phyloP scores from a whole-genome alignment of 2,797 vertebrate species.

The Tangara arthus region DNA sequence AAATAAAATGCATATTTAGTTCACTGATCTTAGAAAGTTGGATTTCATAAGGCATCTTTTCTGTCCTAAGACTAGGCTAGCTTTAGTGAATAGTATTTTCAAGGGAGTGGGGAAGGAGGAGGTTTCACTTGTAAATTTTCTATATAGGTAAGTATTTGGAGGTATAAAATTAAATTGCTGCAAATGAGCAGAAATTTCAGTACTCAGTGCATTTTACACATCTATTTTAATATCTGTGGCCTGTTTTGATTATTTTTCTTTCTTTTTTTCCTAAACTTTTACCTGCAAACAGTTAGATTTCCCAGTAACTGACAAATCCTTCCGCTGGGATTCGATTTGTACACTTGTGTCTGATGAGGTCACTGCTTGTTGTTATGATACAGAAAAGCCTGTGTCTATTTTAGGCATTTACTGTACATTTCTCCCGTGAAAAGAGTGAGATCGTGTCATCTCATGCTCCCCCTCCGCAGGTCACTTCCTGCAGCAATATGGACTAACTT shows the following conservation, averaged over 20 bases:
- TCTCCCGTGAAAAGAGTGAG: conserved; percentile 99
- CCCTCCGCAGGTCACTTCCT: conserved; percentile 99
- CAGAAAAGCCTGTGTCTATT: conserved; percentile 99
- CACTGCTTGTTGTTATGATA: conserved; percentile 99
- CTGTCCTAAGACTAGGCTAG: conserved; percentile 61
- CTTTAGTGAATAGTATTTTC: conserved; percentile 37
- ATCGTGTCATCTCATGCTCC: conserved; percentile 98
- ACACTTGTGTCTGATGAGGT: conserved; percentile 85
- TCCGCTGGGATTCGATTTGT: conserved; percentile 80
- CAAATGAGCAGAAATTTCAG: conserved; percentile 79
- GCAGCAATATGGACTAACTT: conserved; percentile 99
- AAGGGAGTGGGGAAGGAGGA: neutral
- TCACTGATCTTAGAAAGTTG: neutral
- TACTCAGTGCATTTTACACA: conserved; percentile 72
- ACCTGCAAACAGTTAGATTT: conserved; percentile 74
- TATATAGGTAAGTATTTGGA: conserved; percentile 78
- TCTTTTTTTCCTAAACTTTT: conserved; percentile 72
- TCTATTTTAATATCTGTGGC: conserved; percentile 66
- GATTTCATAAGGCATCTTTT: conserved; percentile 50
- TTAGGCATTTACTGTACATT: conserved; percentile 99
- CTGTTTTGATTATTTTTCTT: conserved; percentile 68
- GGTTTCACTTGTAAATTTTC: conserved; percentile 17
- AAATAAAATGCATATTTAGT: neutral
- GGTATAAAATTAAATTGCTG: conserved; percentile 67
- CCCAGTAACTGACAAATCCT: conserved; percentile 77